Percentiles rank a stretch among this genome's conserved stretches.
Evolutionary conservation across 1,140 invertebrate species (phyloP).

Genomic region (Leptinotarsa texana): DNA sequence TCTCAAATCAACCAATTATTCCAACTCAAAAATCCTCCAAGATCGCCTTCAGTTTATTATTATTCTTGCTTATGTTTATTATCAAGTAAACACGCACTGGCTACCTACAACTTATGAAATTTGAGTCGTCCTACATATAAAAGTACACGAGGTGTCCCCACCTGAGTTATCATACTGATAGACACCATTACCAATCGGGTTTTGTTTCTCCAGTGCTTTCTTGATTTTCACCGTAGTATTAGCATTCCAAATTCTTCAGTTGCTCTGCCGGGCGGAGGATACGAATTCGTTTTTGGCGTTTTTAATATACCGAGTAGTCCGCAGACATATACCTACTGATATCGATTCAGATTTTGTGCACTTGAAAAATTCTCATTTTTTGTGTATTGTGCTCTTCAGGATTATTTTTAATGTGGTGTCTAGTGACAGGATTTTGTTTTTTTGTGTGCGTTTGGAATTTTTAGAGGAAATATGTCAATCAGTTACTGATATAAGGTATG

Average conservation of each 20-base stretch:
- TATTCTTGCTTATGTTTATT: not conserved
- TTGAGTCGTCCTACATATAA: constrained; percentile 18
- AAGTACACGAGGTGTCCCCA: constrained; percentile 16
- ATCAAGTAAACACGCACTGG: not conserved
- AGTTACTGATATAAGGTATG: too few species aligned
- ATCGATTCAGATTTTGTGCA: too few species aligned
- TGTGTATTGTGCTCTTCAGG: too few species aligned
- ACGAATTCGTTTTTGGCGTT: not conserved
- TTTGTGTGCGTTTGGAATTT: not conserved
- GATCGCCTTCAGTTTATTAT: too few species aligned
- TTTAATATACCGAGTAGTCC: too few species aligned
- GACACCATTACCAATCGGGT: constrained; percentile 18
- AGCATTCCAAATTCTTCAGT: constrained; percentile 9
- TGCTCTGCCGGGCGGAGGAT: not conserved
- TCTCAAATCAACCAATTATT: too few species aligned
- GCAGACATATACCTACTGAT: too few species aligned
- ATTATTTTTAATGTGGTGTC: too few species aligned
- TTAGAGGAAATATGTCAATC: too few species aligned
- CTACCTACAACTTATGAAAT: constrained; percentile 7
- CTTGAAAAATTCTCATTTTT: too few species aligned
- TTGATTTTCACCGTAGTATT: constrained; percentile 14
- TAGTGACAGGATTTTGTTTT: not conserved
- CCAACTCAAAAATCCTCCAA: too few species aligned
- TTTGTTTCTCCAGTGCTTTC: constrained; percentile 22
- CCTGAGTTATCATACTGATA: constrained; percentile 21